Base-by-base conservation (phyloP, 2,113 vertebrate genomes). In the Laterallus jamaicensis region DNA sequence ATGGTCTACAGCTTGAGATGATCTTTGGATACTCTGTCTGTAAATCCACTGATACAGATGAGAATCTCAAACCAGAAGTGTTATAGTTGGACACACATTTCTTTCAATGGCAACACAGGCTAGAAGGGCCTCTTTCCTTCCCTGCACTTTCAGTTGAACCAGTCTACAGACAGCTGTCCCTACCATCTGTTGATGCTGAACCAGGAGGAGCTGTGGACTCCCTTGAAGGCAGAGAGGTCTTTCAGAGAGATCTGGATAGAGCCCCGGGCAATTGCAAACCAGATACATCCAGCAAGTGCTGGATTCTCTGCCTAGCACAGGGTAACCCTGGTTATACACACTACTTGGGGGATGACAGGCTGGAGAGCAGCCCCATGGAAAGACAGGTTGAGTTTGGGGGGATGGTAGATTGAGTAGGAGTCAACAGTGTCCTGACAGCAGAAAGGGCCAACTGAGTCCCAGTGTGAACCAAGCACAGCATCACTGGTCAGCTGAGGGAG, bases 301-400 rank as follows among this genome's bases (percentile, higher is more conserved):
- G 2, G 37, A 60, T 60, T 24, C n/a, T 47, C 32, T 63, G 54
- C 10, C 3, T 62, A 47, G n/a, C 22, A 67, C 1, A 0, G 15
- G 18, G 17, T 26, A 42, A 74, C 44, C 20, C 69, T 39, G 18
- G 26, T 54, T 68, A 10, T 18, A 59, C 0, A 0, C 37, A 59
- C 14, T 37, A 32, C 8, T 4, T 52, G 59, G 69, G 16, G 15
- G 37, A 44, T 0, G 1, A 42, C 16, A 66, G 29, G 40, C 50
- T 42, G 35, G 14, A 32, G 9, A 50, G 16, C 52, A 81, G 59
- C 12, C 55, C 60, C 1, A 1, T 0, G 0, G 19, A 50, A 40
- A 67, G 35, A 7, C 2, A 42, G 6, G 11, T 58, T n/a, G 11
- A 7, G 9, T 16, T 39, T 10, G 55, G 28, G 40, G 12, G 4